These are phyloP conservation scores for Manis crassicaudata DNA, from an alignment of 2,797 vertebrate genomes.

Conservation along the genomic window DNA sequence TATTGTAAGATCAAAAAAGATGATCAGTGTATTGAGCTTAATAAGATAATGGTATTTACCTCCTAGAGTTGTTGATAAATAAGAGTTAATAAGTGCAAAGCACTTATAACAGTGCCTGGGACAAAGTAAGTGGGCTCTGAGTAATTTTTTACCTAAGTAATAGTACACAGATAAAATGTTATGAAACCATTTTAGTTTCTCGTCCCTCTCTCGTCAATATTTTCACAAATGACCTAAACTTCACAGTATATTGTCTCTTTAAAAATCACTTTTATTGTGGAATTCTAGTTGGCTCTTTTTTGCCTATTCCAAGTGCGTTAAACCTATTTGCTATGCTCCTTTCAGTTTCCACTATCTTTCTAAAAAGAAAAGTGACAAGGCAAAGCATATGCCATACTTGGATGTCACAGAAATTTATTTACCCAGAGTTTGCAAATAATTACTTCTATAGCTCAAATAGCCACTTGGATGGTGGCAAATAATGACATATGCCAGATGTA, in stretches of 20 bases:
- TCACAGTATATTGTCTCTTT: background rate
- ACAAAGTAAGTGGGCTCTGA: background rate
- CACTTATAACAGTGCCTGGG: background rate
- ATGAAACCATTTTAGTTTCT: background rate
- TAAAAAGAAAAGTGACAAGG: constrained; percentile 41
- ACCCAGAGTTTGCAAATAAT: background rate
- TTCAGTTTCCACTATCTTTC: background rate
- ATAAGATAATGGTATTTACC: background rate
- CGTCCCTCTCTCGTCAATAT: background rate
- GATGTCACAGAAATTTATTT: background rate
- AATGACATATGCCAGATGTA: background rate
- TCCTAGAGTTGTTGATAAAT: background rate
- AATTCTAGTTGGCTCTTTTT: background rate
- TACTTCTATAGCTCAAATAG: background rate
- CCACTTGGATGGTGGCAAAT: background rate
- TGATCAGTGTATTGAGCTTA: background rate
- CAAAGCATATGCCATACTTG: background rate
- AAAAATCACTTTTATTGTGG: background rate
- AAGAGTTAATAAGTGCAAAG: constrained; percentile 10
- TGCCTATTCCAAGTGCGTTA: background rate
- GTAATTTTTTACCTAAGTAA: background rate
- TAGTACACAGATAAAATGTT: background rate
- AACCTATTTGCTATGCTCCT: background rate
- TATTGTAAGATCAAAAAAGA: background rate
- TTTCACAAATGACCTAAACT: constrained; percentile 11